Evolutionary conservation across 2,888 invertebrate genomes (phyloP).

Genomic region (Platypus cylindrus): DNA sequence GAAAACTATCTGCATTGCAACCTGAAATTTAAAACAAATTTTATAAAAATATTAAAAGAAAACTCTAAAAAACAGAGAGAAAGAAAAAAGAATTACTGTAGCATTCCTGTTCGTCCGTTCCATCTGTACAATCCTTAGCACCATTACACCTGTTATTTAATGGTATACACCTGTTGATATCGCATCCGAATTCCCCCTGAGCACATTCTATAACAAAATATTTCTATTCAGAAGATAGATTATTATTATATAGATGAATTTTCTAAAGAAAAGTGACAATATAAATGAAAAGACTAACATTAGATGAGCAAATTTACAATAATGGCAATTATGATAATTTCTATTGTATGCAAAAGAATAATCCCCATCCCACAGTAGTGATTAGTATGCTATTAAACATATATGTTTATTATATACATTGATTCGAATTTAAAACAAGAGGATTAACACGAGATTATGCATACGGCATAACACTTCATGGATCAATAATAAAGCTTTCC

Average conservation of each 20-base stretch:
- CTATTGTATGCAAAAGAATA: too few species aligned
- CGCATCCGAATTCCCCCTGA: constrained; percentile 48
- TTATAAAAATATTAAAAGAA: background rate
- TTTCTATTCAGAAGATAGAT: background rate
- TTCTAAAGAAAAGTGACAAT: too few species aligned
- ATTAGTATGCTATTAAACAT: too few species aligned
- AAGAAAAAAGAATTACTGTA: constrained; percentile 19
- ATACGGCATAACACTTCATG: too few species aligned
- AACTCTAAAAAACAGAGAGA: background rate
- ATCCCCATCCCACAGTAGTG: too few species aligned
- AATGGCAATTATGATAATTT: too few species aligned
- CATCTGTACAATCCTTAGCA: constrained; percentile 47
- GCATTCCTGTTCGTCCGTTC: constrained; percentile 55
- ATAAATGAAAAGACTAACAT: too few species aligned
- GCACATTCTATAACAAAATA: constrained; percentile 37
- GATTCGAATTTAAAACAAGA: too few species aligned
- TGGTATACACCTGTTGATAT: constrained; percentile 45
- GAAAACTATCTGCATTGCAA: constrained; percentile 35
- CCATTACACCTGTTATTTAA: constrained; percentile 46
- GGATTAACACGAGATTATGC: too few species aligned
- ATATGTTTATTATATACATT: too few species aligned
- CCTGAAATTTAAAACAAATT: constrained; percentile 15
- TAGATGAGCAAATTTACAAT: too few species aligned
- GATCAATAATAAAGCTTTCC: too few species aligned
- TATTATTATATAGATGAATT: background rate